Percentiles rank a stretch among this genome's conserved stretches.
These are phyloP conservation scores for Lasioglossum pauxillum DNA, from an alignment of 2,888 invertebrate species.

Conservation along the genomic window DNA sequence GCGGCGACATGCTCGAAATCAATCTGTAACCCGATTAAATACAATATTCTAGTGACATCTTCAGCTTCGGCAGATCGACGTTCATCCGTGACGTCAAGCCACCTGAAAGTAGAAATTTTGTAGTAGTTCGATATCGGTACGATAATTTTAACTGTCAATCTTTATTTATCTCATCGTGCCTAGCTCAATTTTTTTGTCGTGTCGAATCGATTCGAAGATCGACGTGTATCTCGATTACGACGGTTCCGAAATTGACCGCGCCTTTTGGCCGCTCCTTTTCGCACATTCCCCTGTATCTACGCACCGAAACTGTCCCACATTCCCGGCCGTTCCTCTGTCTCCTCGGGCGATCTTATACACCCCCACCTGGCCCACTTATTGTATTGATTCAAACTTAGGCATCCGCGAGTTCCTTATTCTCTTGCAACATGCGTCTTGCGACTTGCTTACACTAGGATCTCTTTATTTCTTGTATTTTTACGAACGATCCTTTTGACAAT, in stretches of 20 bases:
- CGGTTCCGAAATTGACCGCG: constrained; percentile 76
- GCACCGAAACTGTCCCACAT: constrained; percentile 66
- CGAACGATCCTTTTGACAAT: constrained; percentile 44
- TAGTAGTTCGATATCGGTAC: background rate
- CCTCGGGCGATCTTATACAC: constrained; percentile 76
- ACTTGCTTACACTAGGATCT: constrained; percentile 31
- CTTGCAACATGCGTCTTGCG: constrained; percentile 61
- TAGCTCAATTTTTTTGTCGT: background rate
- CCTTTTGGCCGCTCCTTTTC: constrained; percentile 75
- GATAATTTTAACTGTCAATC: background rate
- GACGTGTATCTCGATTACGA: background rate
- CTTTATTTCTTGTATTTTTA: constrained; percentile 32
- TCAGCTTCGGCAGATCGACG: background rate
- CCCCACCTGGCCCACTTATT: constrained; percentile 83
- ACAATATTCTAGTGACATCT: background rate
- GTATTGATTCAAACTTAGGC: constrained; percentile 83
- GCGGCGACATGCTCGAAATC: background rate
- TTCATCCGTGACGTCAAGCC: constrained; percentile 9
- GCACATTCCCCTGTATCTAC: constrained; percentile 69
- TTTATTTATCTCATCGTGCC: background rate
- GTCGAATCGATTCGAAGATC: background rate
- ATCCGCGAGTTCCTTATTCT: constrained; percentile 74
- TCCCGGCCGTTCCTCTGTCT: constrained; percentile 68
- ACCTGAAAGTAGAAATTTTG: background rate
- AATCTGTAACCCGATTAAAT: constrained; percentile 17